Evolutionary conservation across 2,113 vertebrate species (phyloP).

Genomic region (Peromyscus maniculatus): DNA sequence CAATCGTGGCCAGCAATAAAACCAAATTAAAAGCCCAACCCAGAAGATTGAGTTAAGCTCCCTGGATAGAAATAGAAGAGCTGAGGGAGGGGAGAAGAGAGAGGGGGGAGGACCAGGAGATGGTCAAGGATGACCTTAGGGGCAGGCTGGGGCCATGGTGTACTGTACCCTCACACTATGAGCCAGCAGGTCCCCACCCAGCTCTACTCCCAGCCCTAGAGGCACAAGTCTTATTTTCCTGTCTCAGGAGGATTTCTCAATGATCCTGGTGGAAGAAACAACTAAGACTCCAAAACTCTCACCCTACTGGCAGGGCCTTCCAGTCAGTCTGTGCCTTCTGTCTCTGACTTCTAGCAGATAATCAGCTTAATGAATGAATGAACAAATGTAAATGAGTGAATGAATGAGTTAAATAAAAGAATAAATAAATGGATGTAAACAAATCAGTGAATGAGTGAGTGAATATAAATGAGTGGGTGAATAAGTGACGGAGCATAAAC

Average conservation of each 20-base stretch:
- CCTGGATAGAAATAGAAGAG: constrained; percentile 21
- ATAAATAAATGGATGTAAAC: neutral
- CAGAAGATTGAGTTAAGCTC: constrained; percentile 73
- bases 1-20: constrained; percentile 76
- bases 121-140: neutral
- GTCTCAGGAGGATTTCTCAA: neutral
- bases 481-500: neutral
- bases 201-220: neutral
- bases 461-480: neutral
- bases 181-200: neutral
- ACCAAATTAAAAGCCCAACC: constrained; percentile 83
- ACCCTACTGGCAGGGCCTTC: neutral
- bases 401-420: neutral
- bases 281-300: neutral
- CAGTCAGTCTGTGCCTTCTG: neutral
- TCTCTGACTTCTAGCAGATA: neutral
- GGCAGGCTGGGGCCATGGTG: neutral
- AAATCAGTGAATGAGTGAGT: neutral
- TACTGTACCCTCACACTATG: neutral
- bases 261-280: neutral
- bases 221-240: neutral
- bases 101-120: neutral
- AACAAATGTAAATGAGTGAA: neutral
- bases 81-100: neutral
- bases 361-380: neutral